Evolutionary conservation across 1,140 invertebrate species (phyloP), one percentile per base, ranked within the genome.

Genomic region (Leptinotarsa defecta): DNA sequence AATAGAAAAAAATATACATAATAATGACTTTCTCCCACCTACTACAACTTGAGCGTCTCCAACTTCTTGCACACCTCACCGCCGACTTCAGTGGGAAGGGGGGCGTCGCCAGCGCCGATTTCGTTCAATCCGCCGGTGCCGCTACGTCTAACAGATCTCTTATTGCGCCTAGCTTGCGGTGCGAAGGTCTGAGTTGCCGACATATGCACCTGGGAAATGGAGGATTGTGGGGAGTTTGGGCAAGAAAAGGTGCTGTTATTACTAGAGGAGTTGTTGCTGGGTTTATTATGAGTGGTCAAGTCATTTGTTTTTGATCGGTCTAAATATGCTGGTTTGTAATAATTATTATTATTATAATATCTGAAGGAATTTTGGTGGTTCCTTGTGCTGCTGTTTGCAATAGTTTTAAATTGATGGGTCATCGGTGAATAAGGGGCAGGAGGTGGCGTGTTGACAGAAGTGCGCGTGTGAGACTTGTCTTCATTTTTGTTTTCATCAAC

Each of bases 31-130:
- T 20, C 8, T 15, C 70, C 24, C 52, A n/a, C 57, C 57, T 61
- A 15, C 57, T 73, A 73, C 71, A 73, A 49, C 71, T 73, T 73
- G 27, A 73, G 71, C 71, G 71, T 65, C 15, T 73, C 71, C 61
- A 73, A n/a, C 20, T 73, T 73, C 48, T 73, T 73, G 63, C 62
- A 65, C 8, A 73, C 77, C 43, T 80, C 79, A 4, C 73, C 71
- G 48, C 75, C 74, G n/a, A 81, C 78, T 48, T 79, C 71, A 48
- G 73, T 72, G 20, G 81, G 76, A 8, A 84, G 74, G 0, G 83
- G 83, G 52, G 82, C 83, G 71, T 84, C 83, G 13, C 83, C 83
- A 20, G 83, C 83, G 13, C 83, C 83, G 24, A 84, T 84, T 62
- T 84, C 83, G 74, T 77, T 81, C n/a, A 80, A 24, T 48, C 63